Conservation (phyloP, 2,888 invertebrate species). For the Graphium colonna region DNA sequence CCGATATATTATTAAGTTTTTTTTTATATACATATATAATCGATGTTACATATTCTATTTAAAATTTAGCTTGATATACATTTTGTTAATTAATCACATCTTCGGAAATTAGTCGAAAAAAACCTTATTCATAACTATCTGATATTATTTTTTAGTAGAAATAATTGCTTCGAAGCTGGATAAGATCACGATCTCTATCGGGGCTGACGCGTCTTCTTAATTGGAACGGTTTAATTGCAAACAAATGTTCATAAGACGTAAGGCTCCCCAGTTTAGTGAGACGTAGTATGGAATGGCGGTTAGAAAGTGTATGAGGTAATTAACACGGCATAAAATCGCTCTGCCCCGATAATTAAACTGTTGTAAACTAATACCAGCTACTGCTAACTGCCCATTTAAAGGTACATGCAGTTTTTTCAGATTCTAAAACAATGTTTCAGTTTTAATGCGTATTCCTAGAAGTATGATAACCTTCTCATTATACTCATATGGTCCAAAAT, state of each 20-base stretch:
- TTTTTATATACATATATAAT: no score
- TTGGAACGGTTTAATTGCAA: constrained; percentile 2
- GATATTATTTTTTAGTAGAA: not conserved
- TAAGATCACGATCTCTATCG: not conserved
- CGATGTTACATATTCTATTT: no score
- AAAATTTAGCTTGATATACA: no score
- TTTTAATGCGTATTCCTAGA: no score
- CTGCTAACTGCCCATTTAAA: constrained; percentile 7
- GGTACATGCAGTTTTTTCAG: not conserved
- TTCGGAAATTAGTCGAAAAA: no score
- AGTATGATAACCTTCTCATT: no score
- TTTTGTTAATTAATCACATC: no score
- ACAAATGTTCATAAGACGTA: constrained; percentile 3
- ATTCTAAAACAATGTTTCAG: no score
- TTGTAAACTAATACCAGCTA: not conserved
- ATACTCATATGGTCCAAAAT: no score
- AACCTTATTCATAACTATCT: no score
- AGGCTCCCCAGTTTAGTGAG: not conserved
- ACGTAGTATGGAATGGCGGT: constrained; percentile 1
- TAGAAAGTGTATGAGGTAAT: constrained; percentile 14
- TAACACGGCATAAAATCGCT: constrained; percentile 4
- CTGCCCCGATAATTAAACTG: constrained; percentile 1
- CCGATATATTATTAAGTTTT: no score
- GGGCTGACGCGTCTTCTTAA: not conserved
- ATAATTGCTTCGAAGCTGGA: not conserved